phyloP scores from a whole-genome alignment of 2,113 vertebrate genomes.

The Pheucticus melanocephalus region DNA sequence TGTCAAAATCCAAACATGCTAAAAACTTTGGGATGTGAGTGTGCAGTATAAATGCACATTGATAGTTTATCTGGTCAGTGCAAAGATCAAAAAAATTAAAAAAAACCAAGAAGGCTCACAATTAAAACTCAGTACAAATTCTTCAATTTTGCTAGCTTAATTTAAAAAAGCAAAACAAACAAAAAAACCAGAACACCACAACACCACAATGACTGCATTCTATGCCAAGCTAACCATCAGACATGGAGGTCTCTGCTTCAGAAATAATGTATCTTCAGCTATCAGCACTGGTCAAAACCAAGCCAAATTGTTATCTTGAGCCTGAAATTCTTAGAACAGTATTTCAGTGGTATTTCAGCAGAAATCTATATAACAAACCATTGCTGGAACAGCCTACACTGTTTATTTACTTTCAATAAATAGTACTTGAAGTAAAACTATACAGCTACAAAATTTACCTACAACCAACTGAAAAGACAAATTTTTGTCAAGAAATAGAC shows the following conservation, averaged over 20 bases:
- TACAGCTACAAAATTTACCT: background rate
- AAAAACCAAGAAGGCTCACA: background rate
- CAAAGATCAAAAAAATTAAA: background rate
- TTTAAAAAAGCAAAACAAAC: background rate
- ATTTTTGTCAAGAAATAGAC: background rate
- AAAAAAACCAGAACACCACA: background rate
- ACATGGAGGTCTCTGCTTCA: background rate
- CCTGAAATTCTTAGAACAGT: background rate
- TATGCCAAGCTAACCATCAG: background rate
- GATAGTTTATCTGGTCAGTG: background rate
- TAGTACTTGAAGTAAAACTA: background rate
- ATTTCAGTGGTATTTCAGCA: background rate
- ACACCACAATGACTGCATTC: background rate
- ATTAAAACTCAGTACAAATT: background rate
- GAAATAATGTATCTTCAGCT: background rate
- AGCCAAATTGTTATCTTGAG: background rate
- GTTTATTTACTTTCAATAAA: background rate
- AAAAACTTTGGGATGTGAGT: background rate
- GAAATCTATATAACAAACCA: background rate
- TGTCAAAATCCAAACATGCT: background rate
- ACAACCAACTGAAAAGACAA: background rate
- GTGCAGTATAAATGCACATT: fast-evolving
- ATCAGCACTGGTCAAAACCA: background rate
- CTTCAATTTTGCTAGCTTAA: background rate
- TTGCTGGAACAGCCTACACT: background rate